Percentiles rank a stretch among this genome's conserved stretches.
Evolutionary conservation across 1,140 invertebrate species (phyloP).

Genomic region (Steinernema khuongi): DNA sequence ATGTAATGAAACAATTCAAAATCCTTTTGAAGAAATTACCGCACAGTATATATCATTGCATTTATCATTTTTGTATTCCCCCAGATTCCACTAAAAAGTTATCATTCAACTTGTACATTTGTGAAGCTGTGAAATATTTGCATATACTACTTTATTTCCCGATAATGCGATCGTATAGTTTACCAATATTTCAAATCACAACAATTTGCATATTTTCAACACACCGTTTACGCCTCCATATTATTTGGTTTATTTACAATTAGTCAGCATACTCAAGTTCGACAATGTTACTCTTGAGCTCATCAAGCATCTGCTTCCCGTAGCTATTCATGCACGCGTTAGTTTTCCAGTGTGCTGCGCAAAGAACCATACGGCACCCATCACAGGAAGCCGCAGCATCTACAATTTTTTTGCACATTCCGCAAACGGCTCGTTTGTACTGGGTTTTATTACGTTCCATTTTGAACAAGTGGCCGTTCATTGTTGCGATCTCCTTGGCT

Average conservation of each 20-base stretch:
- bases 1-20: too few relatives aligned
- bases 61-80: too few relatives aligned
- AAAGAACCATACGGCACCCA: constrained; percentile 31
- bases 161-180: too few relatives aligned
- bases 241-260: background rate
- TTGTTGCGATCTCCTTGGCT: constrained; percentile 22
- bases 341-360: constrained; percentile 21
- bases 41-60: too few relatives aligned
- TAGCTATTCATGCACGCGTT: constrained; percentile 22
- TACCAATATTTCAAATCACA: too few relatives aligned
- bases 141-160: too few relatives aligned
- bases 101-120: too few relatives aligned
- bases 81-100: too few relatives aligned
- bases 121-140: too few relatives aligned
- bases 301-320: constrained; percentile 20
- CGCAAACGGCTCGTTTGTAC: constrained; percentile 19
- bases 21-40: too few relatives aligned
- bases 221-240: too few relatives aligned
- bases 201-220: too few relatives aligned
- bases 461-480: constrained; percentile 34
- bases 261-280: constrained; percentile 26
- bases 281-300: constrained; percentile 28
- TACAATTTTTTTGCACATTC: constrained; percentile 28
- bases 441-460: constrained; percentile 25
- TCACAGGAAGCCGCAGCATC: constrained; percentile 28